A percentile compares a stretch with the other conserved stretches of the same genome.
Evolutionary conservation across 2,888 invertebrate genomes (phyloP).

Genomic region (Marasmarcha lunaedactyla): DNA sequence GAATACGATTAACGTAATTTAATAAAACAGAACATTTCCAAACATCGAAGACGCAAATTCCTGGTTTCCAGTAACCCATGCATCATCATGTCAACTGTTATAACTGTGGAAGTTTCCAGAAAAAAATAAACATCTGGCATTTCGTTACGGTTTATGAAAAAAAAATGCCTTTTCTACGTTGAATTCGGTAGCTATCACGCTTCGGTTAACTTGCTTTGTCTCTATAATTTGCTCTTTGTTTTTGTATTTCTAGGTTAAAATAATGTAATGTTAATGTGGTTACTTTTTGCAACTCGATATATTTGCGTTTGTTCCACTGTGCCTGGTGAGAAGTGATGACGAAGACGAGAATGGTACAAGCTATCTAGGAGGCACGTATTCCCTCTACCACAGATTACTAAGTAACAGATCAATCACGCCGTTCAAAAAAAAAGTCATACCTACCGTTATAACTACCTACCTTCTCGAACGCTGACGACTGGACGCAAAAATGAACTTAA

Average conservation of each 20-base stretch:
- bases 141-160: slow-evolving; percentile 51
- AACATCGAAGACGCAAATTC: slow-evolving; percentile 22
- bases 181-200: slow-evolving; percentile 61
- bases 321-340: too few species aligned
- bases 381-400: too few species aligned
- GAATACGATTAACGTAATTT: not conserved
- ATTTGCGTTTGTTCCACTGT: not conserved
- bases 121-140: slow-evolving; percentile 59
- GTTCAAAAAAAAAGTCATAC: too few species aligned
- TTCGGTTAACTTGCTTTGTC: slow-evolving; percentile 33
- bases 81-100: slow-evolving; percentile 43
- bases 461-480: too few species aligned
- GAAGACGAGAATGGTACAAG: too few species aligned
- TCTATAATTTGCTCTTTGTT: not conserved
- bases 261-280: not conserved
- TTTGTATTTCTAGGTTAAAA: too few species aligned
- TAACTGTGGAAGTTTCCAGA: slow-evolving; percentile 39
- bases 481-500: too few species aligned
- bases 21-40: too few species aligned
- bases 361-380: too few species aligned
- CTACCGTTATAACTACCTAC: too few species aligned
- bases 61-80: slow-evolving; percentile 35
- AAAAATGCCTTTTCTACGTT: slow-evolving; percentile 44
- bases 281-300: not conserved
- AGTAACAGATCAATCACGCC: too few species aligned